These are phyloP conservation scores for Rhadinocentrus ornatus DNA, from an alignment of 2,797 vertebrate genomes.

Conservation along the genomic window DNA sequence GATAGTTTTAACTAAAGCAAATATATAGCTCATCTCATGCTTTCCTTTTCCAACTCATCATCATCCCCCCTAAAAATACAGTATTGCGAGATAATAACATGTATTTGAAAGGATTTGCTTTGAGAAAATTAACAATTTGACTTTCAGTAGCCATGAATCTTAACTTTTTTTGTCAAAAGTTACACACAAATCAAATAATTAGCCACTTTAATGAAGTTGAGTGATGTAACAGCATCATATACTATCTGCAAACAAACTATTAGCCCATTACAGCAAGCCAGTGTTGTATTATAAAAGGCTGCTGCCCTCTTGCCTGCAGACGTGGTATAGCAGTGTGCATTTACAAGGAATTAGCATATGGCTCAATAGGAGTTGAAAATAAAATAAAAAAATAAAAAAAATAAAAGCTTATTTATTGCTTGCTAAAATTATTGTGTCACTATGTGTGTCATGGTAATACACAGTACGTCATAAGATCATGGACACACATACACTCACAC, in stretches of 20 bases:
- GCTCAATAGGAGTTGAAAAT: neutral
- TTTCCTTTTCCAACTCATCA: neutral
- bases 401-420: no score
- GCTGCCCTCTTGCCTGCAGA: slow-evolving; percentile 65
- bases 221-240: neutral
- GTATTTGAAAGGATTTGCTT: neutral
- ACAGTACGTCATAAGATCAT: neutral
- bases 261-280: neutral
- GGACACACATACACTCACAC: neutral
- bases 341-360: neutral
- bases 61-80: neutral
- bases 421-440: neutral
- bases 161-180: neutral
- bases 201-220: neutral
- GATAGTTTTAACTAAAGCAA: slow-evolving; percentile 1
- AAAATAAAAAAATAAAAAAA: no score
- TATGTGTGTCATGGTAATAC: neutral
- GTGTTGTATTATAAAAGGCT: slow-evolving; percentile 24
- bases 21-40: neutral
- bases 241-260: neutral
- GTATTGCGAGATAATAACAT: neutral
- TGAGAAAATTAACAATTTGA: neutral
- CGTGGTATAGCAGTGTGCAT: slow-evolving; percentile 41
- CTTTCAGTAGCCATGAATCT: neutral
- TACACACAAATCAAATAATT: neutral